Evolutionary conservation across 1,140 invertebrate species (phyloP).

Genomic region (Drosophila rufa): DNA sequence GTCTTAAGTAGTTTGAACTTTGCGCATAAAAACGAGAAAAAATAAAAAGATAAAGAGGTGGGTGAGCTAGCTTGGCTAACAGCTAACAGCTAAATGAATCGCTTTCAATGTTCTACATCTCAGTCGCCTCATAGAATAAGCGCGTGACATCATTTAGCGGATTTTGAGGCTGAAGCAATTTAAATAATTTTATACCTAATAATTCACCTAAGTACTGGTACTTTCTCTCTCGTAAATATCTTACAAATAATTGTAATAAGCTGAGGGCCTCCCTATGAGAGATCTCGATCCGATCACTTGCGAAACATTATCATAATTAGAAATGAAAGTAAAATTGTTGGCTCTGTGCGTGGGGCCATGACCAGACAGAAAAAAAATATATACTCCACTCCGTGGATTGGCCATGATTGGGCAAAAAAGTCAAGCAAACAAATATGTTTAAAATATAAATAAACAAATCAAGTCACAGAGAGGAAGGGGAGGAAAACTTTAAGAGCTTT

Average conservation of each 20-base stretch:
- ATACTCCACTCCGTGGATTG: conserved; percentile 34
- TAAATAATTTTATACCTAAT: conserved; percentile 17
- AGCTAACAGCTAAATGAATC: conserved; percentile 42
- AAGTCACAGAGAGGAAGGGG: conserved; percentile 28
- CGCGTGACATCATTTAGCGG: conserved; percentile 30
- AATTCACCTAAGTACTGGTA: conserved; percentile 25
- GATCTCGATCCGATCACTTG: conserved; percentile 70
- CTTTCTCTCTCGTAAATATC: conserved; percentile 32
- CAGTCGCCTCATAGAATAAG: conserved; percentile 12
- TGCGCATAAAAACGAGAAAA: conserved; percentile 34
- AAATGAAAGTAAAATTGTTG: conserved; percentile 79
- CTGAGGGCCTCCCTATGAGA: conserved; percentile 31
- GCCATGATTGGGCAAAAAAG: conserved; percentile 76
- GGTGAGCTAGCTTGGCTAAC: conserved; percentile 18
- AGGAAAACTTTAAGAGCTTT: conserved; percentile 15
- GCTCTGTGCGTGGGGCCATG: conserved; percentile 63
- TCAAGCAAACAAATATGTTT: conserved; percentile 52
- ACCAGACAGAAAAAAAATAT: conserved; percentile 53
- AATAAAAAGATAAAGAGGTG: conserved; percentile 2
- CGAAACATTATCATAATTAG: conserved; percentile 74
- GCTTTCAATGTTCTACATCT: conserved; percentile 38
- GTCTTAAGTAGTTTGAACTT: conserved; percentile 80
- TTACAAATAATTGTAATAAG: not conserved
- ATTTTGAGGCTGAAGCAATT: conserved; percentile 31
- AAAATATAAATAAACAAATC: conserved; percentile 78